These are phyloP conservation scores for Centropus bengalensis DNA, from an alignment of 2,113 vertebrate species.

Conservation along the genomic window DNA sequence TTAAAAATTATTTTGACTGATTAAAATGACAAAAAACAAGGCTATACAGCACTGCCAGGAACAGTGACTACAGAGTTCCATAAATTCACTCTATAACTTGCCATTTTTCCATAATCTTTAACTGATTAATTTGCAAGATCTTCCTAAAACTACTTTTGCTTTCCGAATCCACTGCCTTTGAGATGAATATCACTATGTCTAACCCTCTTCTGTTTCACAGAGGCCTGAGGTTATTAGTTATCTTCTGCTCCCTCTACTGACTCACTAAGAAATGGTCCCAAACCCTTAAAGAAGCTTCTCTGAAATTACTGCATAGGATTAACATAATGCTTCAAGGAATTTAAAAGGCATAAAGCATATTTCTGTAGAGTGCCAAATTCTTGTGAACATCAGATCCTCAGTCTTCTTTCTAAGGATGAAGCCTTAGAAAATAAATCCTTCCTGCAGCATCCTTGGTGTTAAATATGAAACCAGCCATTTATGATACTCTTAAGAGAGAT, in stretches of 20 bases:
- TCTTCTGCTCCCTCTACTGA: constrained; percentile 38
- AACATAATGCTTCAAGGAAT: neutral
- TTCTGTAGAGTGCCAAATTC: neutral
- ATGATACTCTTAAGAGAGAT: neutral
- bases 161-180: neutral
- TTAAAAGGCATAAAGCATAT: neutral
- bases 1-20: neutral
- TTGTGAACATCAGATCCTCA: neutral
- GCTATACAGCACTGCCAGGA: neutral
- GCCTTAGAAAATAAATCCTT: neutral
- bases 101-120: neutral
- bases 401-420: neutral
- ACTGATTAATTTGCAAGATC: neutral
- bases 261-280: neutral
- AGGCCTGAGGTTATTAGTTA: neutral
- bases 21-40: neutral
- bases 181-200: neutral
- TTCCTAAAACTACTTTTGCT: neutral
- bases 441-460: neutral
- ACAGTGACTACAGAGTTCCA: neutral
- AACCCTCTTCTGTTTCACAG: neutral
- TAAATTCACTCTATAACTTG: neutral
- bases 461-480: neutral
- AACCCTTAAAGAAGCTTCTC: neutral
- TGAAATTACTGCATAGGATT: neutral